Conservation (phyloP, 2,797 vertebrate genomes). For the Danio jaintianensis region DNA sequence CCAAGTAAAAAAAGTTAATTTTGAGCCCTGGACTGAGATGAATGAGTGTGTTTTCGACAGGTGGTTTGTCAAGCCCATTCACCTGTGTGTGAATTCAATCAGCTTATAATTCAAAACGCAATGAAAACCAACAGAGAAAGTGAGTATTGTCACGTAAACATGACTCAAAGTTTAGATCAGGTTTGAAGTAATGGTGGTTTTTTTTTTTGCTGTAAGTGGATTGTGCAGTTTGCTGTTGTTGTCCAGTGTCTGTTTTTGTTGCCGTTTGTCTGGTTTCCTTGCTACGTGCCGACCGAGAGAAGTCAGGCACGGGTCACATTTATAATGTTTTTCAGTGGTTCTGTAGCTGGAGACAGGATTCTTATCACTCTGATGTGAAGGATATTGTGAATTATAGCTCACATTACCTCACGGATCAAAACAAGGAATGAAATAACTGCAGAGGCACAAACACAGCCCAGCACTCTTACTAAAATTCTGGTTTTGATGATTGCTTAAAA, state of each 20-base stretch:
- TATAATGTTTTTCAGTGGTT: constrained; percentile 24
- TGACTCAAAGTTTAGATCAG: not conserved
- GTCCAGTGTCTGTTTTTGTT: constrained; percentile 69
- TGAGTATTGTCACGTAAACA: not conserved
- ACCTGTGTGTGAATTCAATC: no score
- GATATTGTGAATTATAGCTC: constrained; percentile 31
- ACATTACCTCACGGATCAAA: constrained; percentile 16
- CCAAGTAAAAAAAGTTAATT: no score
- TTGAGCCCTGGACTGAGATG: no score
- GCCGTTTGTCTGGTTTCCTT: constrained; percentile 72
- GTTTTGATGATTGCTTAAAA: not conserved
- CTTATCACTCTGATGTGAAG: constrained; percentile 17
- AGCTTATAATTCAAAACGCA: not conserved
- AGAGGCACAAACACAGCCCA: not conserved
- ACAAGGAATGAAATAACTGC: not conserved
- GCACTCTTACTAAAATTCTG: not conserved
- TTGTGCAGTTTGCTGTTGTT: constrained; percentile 68
- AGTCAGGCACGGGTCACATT: constrained; percentile 32
- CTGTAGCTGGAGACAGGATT: constrained; percentile 25
- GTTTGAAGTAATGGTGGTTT: not conserved
- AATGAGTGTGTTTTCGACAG: no score
- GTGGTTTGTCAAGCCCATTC: no score
- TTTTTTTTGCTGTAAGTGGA: constrained; percentile 40
- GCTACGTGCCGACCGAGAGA: constrained; percentile 65
- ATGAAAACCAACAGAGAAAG: not conserved